Percentiles rank a stretch among this genome's conserved stretches.
Evolutionary conservation across 1,140 invertebrate species (phyloP).

Genomic region (Leptinotarsa undecemlineata): DNA sequence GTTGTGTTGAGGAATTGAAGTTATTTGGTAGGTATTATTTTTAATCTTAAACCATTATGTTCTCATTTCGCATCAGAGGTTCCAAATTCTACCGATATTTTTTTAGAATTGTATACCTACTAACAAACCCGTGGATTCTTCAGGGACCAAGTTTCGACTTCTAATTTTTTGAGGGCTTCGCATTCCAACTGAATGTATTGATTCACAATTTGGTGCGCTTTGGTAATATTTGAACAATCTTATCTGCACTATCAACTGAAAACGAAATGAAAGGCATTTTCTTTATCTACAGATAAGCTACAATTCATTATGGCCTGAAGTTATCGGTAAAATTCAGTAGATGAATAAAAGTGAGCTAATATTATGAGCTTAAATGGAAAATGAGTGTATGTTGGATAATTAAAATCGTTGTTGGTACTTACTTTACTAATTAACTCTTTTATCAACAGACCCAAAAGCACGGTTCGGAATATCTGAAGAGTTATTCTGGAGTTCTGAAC

Average conservation of each 20-base stretch:
- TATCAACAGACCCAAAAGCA: conserved; percentile 1
- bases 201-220: no score
- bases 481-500: conserved; percentile 13
- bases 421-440: not conserved
- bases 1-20: no score
- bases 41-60: no score
- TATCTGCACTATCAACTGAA: not conserved
- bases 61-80: no score
- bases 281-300: conserved; percentile 1
- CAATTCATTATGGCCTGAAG: not conserved
- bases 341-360: not conserved
- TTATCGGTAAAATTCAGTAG: not conserved
- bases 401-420: not conserved
- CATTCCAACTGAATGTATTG: no score
- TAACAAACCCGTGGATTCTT: no score
- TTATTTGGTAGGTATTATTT: no score
- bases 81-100: no score
- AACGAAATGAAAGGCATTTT: not conserved
- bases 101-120: no score
- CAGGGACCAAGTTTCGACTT: no score
- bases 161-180: no score
- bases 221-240: not conserved
- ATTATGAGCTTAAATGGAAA: not conserved
- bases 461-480: conserved; percentile 6
- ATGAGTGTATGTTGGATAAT: conserved; percentile 15